A percentile compares a stretch with the other conserved stretches of the same genome.
Evolutionary conservation across 1,140 invertebrate species (phyloP).

Genomic region (Panulirus ornatus): DNA sequence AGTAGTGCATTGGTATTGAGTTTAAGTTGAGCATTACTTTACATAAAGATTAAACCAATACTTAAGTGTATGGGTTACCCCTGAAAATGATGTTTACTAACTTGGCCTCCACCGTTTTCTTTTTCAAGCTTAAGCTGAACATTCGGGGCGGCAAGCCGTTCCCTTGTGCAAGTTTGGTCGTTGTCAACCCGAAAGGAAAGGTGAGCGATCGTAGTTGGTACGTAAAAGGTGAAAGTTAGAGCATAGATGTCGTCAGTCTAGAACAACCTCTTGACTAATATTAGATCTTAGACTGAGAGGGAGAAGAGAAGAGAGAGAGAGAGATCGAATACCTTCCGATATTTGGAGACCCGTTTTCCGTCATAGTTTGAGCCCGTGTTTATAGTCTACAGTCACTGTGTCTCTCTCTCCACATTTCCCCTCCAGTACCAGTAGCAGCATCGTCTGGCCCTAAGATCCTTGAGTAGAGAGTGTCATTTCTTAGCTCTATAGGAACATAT

Average conservation of each 20-base stretch:
- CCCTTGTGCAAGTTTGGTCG: slow-evolving; percentile 68
- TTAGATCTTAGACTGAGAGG: neutral
- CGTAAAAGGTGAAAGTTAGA: neutral
- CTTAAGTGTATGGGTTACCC: too few relatives aligned
- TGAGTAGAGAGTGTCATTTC: too few relatives aligned
- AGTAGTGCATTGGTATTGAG: too few relatives aligned
- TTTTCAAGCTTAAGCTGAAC: slow-evolving; percentile 54
- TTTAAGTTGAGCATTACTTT: too few relatives aligned
- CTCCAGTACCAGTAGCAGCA: neutral
- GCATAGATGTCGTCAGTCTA: neutral
- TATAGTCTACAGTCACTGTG: slow-evolving; percentile 5
- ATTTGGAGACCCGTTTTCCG: slow-evolving; percentile 30
- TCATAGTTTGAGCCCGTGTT: slow-evolving; percentile 44
- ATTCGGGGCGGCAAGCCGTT: slow-evolving; percentile 50
- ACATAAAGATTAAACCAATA: too few relatives aligned
- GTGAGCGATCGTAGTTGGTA: slow-evolving; percentile 30
- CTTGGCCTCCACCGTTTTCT: slow-evolving; percentile 59
- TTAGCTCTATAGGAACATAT: too few relatives aligned
- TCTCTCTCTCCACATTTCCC: neutral
- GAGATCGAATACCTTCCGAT: neutral
- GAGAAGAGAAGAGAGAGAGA: neutral
- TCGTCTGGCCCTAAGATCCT: too few relatives aligned
- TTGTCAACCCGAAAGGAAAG: slow-evolving; percentile 69
- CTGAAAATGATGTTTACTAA: too few relatives aligned
- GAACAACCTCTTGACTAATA: neutral